Conservation (phyloP, 30 jellyfish, hydroid and myxozoan species). For the Catostylus mosaicus region DNA sequence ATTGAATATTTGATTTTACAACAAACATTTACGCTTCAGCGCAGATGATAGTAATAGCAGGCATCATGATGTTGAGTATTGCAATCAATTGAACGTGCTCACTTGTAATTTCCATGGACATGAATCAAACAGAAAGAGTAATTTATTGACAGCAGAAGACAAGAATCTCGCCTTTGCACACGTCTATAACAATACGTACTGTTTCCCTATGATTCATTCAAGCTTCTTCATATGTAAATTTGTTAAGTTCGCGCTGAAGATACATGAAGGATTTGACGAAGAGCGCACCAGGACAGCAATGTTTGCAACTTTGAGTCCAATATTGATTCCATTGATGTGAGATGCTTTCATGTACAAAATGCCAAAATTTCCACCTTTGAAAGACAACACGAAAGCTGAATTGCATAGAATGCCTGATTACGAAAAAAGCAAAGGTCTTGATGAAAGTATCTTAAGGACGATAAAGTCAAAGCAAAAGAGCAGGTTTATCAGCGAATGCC, state of each 20-base stretch:
- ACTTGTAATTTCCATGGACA: background rate
- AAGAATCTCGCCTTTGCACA: background rate
- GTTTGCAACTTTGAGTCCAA: too few relatives aligned
- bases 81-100: background rate
- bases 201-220: background rate
- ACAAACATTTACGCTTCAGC: conserved; percentile 3
- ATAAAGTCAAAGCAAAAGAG: background rate
- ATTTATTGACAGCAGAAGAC: background rate
- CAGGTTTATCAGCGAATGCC: background rate
- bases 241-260: background rate
- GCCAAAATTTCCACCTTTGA: conserved; percentile 4
- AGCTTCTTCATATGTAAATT: background rate
- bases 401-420: background rate
- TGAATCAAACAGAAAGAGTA: background rate
- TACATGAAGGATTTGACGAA: too few relatives aligned
- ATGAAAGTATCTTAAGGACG: background rate
- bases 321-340: too few relatives aligned
- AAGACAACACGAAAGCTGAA: background rate
- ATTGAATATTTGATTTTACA: conserved; percentile 20
- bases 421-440: background rate
- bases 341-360: background rate
- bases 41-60: background rate
- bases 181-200: background rate
- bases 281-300: too few relatives aligned
- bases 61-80: background rate